Conservation (phyloP, 30 jellyfish, hydroid and myxozoan genomes). For the Haliclystus octoradiatus region DNA sequence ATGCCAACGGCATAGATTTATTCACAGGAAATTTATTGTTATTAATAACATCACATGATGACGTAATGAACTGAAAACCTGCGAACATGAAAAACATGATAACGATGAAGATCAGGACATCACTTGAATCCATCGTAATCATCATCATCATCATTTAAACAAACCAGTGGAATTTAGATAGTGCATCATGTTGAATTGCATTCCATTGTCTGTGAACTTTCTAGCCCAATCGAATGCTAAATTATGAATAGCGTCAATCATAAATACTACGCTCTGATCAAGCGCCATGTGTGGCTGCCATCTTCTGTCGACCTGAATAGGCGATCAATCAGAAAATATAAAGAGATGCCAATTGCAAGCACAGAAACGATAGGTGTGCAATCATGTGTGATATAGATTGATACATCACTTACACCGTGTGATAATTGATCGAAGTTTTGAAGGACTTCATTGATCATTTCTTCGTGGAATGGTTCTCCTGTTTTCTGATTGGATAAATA, state of each 20-base stretch:
- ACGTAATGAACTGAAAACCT: slow-evolving; percentile 30
- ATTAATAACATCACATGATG: slow-evolving; percentile 32
- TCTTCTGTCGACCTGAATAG: background rate
- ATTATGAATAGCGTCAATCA: slow-evolving; percentile 25
- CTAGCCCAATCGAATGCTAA: slow-evolving; percentile 50
- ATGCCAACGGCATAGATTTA: slow-evolving; percentile 1
- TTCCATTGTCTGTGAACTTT: slow-evolving; percentile 19
- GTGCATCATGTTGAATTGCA: slow-evolving; percentile 8
- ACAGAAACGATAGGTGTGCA: background rate
- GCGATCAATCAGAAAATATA: too few relatives aligned
- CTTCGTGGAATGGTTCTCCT: background rate
- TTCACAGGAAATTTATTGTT: slow-evolving; percentile 34
- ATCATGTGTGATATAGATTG: background rate
- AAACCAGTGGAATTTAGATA: slow-evolving; percentile 37
- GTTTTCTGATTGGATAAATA: background rate
- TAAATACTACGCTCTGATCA: slow-evolving; percentile 42
- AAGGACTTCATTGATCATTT: background rate
- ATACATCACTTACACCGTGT: background rate
- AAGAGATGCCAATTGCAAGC: too few relatives aligned
- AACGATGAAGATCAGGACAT: background rate
- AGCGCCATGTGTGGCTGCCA: background rate
- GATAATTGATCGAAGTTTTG: background rate
- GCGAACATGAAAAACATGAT: background rate
- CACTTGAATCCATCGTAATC: background rate
- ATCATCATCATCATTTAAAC: background rate